Percentiles rank a stretch among this genome's conserved stretches.
phyloP scores from a whole-genome alignment of 1,140 invertebrate species.

The Ips nitidus region DNA sequence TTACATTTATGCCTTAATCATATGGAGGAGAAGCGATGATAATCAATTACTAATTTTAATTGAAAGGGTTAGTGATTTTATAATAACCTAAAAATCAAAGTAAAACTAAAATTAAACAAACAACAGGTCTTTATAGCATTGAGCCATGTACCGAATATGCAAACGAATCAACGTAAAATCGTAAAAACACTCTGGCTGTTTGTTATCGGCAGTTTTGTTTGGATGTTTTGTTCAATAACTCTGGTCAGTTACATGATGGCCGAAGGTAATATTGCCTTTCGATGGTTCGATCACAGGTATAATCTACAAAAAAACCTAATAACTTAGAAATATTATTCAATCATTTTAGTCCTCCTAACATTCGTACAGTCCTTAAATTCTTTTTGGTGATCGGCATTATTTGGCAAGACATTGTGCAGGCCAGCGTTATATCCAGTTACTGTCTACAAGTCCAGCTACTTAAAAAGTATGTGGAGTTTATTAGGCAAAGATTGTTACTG shows the following conservation, averaged over 20 bases:
- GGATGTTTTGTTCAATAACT: constrained; percentile 66
- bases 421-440: constrained; percentile 76
- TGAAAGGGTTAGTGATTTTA: constrained; percentile 67
- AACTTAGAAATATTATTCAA: not conserved
- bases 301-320: not conserved
- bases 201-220: constrained; percentile 64
- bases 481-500: constrained; percentile 70
- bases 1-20: constrained; percentile 74
- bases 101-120: too few species aligned
- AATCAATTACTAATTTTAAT: constrained; percentile 88
- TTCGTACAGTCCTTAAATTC: constrained; percentile 55
- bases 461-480: constrained; percentile 68
- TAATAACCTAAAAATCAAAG: constrained; percentile 9
- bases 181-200: constrained; percentile 72
- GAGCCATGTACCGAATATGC: constrained; percentile 64
- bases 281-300: constrained; percentile 61
- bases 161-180: constrained; percentile 64
- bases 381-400: constrained; percentile 67
- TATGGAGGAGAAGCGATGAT: constrained; percentile 81
- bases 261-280: constrained; percentile 63
- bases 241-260: constrained; percentile 68
- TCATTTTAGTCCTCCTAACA: constrained; percentile 2
- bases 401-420: constrained; percentile 76
- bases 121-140: constrained; percentile 64
- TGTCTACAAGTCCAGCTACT: constrained; percentile 77